Percentiles rank a stretch among this genome's conserved stretches.
These are phyloP conservation scores for Lasiurus cinereus DNA, from an alignment of 2,113 vertebrate species.

Conservation along the genomic window DNA sequence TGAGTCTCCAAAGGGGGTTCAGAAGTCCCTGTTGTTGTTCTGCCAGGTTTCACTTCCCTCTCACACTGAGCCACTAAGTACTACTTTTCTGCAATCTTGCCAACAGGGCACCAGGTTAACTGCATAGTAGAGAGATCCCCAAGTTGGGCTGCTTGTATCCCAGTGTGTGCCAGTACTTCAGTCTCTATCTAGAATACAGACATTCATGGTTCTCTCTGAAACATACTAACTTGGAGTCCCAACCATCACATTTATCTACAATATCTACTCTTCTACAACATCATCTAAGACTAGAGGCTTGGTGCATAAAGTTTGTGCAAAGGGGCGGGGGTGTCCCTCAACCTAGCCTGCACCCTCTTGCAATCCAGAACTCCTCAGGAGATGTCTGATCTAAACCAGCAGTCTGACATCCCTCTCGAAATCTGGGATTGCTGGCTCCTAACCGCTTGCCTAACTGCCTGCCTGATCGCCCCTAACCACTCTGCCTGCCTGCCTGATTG, in stretches of 20 bases:
- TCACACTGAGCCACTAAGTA: neutral
- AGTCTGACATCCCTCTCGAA: no score
- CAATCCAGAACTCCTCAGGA: no score
- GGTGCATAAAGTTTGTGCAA: no score
- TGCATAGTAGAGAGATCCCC: fast-evolving
- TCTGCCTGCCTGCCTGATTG: no score
- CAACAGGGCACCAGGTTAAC: neutral
- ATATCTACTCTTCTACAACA: neutral
- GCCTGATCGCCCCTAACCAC: no score
- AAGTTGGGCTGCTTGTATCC: neutral
- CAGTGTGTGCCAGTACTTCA: neutral
- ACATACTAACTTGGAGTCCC: neutral
- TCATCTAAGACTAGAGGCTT: neutral
- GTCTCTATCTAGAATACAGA: neutral
- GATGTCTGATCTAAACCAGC: no score
- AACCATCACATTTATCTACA: neutral
- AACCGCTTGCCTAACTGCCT: no score
- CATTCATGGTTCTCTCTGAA: neutral
- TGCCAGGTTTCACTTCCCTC: neutral
- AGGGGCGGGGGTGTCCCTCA: no score
- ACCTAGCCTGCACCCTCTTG: no score
- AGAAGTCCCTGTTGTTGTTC: neutral
- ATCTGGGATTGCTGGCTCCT: no score
- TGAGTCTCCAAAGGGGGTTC: neutral
- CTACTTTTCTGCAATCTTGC: neutral